These are phyloP conservation scores for Eurypyga helias DNA, from an alignment of 2,113 vertebrate genomes.

Conservation along the genomic window DNA sequence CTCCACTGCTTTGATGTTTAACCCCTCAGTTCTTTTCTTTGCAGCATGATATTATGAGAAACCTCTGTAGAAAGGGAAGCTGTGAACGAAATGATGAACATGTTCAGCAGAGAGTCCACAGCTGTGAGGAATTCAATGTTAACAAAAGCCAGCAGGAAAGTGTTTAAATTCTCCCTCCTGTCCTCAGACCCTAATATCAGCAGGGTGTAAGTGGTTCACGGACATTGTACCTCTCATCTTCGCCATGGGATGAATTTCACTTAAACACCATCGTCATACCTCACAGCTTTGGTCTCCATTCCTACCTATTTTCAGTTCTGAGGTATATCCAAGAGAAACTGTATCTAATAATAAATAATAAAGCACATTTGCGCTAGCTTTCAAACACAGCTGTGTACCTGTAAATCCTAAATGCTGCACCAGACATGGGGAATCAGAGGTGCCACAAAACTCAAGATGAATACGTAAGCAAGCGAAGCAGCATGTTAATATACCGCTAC, in stretches of 20 bases:
- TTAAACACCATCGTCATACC: not conserved
- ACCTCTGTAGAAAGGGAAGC: constrained; percentile 13
- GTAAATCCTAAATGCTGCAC: not conserved
- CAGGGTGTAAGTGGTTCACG: not conserved
- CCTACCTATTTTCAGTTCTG: constrained; percentile 15
- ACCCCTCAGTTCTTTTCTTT: not conserved
- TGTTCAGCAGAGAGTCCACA: not conserved
- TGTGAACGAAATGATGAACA: constrained; percentile 44
- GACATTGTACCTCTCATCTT: constrained; percentile 19
- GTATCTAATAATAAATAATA: not conserved
- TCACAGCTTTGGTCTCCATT: constrained; percentile 26
- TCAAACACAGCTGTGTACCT: not conserved
- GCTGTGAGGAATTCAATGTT: constrained; percentile 4
- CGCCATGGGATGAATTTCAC: not conserved
- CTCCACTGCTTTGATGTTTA: constrained; percentile 15
- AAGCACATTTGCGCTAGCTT: not conserved
- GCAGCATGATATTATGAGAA: not conserved
- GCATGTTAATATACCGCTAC: not conserved
- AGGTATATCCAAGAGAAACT: not conserved
- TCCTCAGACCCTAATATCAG: constrained; percentile 34
- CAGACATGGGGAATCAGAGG: not conserved
- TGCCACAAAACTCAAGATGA: not conserved
- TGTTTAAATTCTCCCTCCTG: constrained; percentile 45
- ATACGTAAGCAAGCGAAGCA: not conserved
- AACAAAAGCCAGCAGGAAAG: constrained; percentile 45